Base-by-base conservation (phyloP, 2,113 vertebrate genomes). In the Poeciliopsis occidentalis region DNA sequence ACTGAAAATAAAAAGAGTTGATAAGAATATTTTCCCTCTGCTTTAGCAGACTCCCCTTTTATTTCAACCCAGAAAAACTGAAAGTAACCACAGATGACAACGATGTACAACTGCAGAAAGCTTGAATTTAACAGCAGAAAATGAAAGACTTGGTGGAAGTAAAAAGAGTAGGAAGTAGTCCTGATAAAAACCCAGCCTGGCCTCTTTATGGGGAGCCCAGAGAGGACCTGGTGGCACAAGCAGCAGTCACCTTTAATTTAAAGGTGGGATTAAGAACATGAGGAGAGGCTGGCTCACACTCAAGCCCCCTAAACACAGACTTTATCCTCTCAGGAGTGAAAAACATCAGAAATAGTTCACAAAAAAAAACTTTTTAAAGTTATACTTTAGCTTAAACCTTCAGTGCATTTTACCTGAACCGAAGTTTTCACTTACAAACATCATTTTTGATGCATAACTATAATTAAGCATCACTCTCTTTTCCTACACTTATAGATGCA, bases 161-260 rank as follows among this genome's bases (percentile, higher is more conserved):
- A 34, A 72, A 64, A 78, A 17, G 39, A 22, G 37, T 3, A 32
- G 15, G 81, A 26, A 32, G 57, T 1, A 3, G 3, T 65, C 13
- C 39, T 19, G 12, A 15, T 70, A 39, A 70, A 69, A 69, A 41
- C 39, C 11, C 30, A 51, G 66, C 47, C 69, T 69, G 17, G 65
- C 54, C 73, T 73, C 73, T 65, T 78, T 67, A 65, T 67, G 79
- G 57, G 24, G 3, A 73, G 69, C 79, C 83, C 60, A 22, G 3
- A 15, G 81, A 82, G 64, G 64, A 78, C 75, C 81, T 62, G 74
- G 10, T 2, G 41, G 83, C 79, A 84, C 74, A 70, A 66, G 60
- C 69, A 74, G 51, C 22, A 47, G 67, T 76, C 71, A 83, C 74
- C 81, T 90, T 84, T 90, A 72, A 85, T 85, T 75, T 77, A 71